Percentiles rank a stretch among this genome's conserved stretches.
Evolutionary conservation across 2,888 invertebrate species (phyloP).

Genomic region (Therioaphis trifolii): DNA sequence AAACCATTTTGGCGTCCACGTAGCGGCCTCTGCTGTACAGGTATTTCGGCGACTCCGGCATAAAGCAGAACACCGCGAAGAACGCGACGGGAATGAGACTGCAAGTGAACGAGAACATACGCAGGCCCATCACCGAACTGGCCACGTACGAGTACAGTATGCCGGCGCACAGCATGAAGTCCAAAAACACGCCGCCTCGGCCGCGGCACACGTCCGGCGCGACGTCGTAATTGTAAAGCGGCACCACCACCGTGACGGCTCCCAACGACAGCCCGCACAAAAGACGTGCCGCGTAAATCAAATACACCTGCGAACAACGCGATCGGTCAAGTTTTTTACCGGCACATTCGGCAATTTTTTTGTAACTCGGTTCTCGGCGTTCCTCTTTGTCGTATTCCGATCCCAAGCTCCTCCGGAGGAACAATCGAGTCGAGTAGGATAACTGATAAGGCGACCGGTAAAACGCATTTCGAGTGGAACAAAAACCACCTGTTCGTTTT

Average conservation of each 20-base stretch:
- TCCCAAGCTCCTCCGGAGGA: too few relatives aligned
- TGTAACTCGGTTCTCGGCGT: too few relatives aligned
- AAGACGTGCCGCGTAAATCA: conserved; percentile 66
- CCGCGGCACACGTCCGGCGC: conserved; percentile 70
- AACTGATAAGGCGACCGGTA: too few relatives aligned
- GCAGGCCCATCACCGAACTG: conserved; percentile 69
- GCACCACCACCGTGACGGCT: conserved; percentile 69
- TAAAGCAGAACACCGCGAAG: conserved; percentile 63
- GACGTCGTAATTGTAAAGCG: conserved; percentile 70
- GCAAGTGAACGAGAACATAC: conserved; percentile 66
- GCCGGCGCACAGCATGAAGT: conserved; percentile 70
- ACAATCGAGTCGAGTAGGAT: too few relatives aligned
- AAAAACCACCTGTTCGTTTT: too few relatives aligned
- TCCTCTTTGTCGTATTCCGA: too few relatives aligned
- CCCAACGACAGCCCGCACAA: conserved; percentile 70
- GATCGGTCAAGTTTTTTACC: not conserved
- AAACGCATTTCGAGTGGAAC: too few relatives aligned
- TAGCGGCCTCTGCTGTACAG: conserved; percentile 63
- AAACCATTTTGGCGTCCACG: conserved; percentile 62
- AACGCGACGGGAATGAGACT: conserved; percentile 63
- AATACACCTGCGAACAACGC: conserved; percentile 63
- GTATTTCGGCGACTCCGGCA: conserved; percentile 66
- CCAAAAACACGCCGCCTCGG: conserved; percentile 70
- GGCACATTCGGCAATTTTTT: too few relatives aligned
- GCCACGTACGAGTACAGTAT: conserved; percentile 69